Evolutionary conservation across 2,888 invertebrate species (phyloP).

Genomic region (Sinohyriopsis cumingii): DNA sequence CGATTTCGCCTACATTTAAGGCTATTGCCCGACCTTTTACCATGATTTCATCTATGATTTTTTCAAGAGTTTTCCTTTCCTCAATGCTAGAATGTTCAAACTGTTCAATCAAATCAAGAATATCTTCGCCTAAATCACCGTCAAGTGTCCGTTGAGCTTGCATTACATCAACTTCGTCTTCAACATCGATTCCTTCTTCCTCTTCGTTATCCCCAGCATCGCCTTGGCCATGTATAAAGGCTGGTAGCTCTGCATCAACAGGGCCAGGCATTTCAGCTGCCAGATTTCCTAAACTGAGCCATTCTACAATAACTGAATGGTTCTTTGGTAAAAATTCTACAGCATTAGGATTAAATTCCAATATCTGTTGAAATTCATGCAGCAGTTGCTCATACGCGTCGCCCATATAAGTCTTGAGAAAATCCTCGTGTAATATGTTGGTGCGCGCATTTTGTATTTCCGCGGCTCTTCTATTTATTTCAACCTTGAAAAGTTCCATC

Average conservation of each 20-base stretch:
- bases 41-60: conserved; percentile 6
- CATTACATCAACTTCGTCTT: conserved; percentile 41
- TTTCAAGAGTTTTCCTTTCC: conserved; percentile 6
- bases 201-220: conserved; percentile 37
- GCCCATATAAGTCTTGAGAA: conserved; percentile 36
- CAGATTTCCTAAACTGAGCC: conserved; percentile 48
- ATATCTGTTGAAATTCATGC: conserved; percentile 21
- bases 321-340: conserved; percentile 12
- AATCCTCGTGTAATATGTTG: conserved; percentile 51
- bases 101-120: conserved; percentile 10
- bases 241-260: not conserved
- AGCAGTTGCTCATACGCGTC: conserved; percentile 11
- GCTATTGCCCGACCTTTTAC: conserved; percentile 24
- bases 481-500: conserved; percentile 32
- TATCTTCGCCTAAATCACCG: conserved; percentile 11
- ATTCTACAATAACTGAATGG: conserved; percentile 39
- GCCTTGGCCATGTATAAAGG: not conserved
- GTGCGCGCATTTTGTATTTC: conserved; percentile 45
- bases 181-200: conserved; percentile 40
- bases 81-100: conserved; percentile 9
- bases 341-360: conserved; percentile 21
- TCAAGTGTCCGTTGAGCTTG: conserved; percentile 19
- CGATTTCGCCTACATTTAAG: conserved; percentile 20
- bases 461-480: conserved; percentile 40
- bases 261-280: conserved; percentile 17